phyloP scores from a whole-genome alignment of 2,113 vertebrate species.

The Variabilichromis moorii region DNA sequence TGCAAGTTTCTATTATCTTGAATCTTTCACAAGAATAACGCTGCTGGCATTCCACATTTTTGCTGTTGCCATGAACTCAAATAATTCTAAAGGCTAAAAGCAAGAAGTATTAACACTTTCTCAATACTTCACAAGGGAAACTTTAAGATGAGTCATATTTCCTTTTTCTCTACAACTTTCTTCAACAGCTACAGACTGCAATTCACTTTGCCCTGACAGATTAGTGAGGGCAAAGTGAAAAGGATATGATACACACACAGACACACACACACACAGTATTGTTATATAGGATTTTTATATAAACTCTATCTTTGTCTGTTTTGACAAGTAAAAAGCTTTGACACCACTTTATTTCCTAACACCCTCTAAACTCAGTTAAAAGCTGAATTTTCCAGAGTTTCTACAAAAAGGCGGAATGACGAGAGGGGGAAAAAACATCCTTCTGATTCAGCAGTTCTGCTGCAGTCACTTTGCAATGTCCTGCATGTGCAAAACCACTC shows the following conservation, averaged over 20 bases:
- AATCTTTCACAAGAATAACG: not conserved
- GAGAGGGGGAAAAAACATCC: not conserved
- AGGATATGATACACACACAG: not conserved
- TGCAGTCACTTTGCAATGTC: not conserved
- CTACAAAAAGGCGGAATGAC: not conserved
- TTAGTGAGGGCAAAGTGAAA: not conserved
- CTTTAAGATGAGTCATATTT: not conserved
- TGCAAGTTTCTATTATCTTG: not conserved
- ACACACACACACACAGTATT: not conserved
- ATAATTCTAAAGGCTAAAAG: not conserved
- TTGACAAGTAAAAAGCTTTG: not conserved
- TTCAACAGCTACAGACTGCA: not conserved
- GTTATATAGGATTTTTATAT: not conserved
- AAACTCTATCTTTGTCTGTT: not conserved
- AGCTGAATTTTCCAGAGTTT: not conserved
- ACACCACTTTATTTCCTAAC: not conserved
- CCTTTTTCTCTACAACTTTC: not conserved
- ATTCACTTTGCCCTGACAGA: not conserved
- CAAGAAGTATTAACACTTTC: not conserved
- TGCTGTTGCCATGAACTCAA: not conserved
- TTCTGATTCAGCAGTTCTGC: slow-evolving; percentile 2
- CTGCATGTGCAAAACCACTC: not conserved
- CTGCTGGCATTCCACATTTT: not conserved
- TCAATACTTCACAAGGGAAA: not conserved
- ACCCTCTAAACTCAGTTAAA: not conserved